Evolutionary conservation across 2,113 vertebrate species (phyloP), one percentile per base, ranked within the genome.

Genomic region (Catagonus wagneri): DNA sequence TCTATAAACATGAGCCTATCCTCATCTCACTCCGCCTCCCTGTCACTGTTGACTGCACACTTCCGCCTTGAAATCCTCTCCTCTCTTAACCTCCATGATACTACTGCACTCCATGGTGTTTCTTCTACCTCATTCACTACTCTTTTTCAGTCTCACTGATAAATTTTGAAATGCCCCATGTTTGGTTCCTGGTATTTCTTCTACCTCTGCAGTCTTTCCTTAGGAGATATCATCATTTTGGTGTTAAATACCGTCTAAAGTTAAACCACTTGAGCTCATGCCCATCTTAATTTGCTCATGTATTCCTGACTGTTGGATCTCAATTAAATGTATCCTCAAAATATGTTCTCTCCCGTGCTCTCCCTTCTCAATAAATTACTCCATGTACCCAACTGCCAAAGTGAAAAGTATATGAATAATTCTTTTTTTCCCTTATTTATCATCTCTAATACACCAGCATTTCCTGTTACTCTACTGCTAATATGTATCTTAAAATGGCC

Each of bases 51-150:
- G 20, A 34, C 23, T 14, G 9, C 32, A 22, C 25, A 2, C 34
- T 20, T 2, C 6, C 20, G 22, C 56, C 25, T 4, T 13, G 58
- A 65, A 71, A n/a, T 7, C 29, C 50, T 32, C 6, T 19, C 56
- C 19, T 74, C 23, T 23, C 36, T 10, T 13, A 3, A 25, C 23
- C 56, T 56, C 17, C 58, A 3, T 10, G 29, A 19, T 1, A 4
- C 3, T 36, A 3, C 7, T 36, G 2, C 7, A 16, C 20, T 78
- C 34, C 10, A 2, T 4, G 66, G 32, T 0, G 0, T 20, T 63
- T n/a, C 27, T 16, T 85, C 19, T 44, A 1, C 22, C 22, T 79
- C 39, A 25, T 9, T 34, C n/a, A 29, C 39, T 13, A 29, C 69
- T 76, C 52, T 56, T 95, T 61, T 39, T 75, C 52, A 25, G 0